Conservation (phyloP, 2,113 vertebrate genomes). For the Sarotherodon lohbergeri region DNA sequence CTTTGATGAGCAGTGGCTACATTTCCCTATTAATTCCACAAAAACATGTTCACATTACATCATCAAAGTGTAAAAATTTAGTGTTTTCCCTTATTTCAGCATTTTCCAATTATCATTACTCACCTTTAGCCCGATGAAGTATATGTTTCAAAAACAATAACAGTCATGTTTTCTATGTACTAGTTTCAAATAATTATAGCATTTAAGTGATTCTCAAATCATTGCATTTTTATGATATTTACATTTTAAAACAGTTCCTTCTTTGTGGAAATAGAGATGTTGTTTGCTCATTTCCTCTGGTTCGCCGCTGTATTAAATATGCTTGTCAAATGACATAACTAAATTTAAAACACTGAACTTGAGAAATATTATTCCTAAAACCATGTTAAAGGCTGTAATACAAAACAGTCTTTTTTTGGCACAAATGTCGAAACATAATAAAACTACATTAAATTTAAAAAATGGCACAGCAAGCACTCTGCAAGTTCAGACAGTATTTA, state of each 20-base stretch:
- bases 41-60: background rate
- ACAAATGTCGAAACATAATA: background rate
- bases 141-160: background rate
- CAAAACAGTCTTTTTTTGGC: background rate
- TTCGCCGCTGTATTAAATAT: background rate
- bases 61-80: background rate
- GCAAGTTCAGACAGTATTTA: background rate
- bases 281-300: background rate
- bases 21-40: background rate
- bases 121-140: background rate
- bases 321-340: background rate
- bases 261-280: background rate
- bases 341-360: background rate
- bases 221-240: background rate
- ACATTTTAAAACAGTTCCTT: background rate
- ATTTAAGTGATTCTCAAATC: background rate
- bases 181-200: background rate
- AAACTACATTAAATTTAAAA: background rate
- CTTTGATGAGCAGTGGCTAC: background rate
- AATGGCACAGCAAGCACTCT: background rate
- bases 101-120: background rate
- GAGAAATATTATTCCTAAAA: background rate
- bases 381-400: background rate
- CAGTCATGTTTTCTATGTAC: background rate
- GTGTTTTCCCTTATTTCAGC: background rate